phyloP scores from a whole-genome alignment of 1,140 invertebrate genomes.

The Bombus balteatus region DNA sequence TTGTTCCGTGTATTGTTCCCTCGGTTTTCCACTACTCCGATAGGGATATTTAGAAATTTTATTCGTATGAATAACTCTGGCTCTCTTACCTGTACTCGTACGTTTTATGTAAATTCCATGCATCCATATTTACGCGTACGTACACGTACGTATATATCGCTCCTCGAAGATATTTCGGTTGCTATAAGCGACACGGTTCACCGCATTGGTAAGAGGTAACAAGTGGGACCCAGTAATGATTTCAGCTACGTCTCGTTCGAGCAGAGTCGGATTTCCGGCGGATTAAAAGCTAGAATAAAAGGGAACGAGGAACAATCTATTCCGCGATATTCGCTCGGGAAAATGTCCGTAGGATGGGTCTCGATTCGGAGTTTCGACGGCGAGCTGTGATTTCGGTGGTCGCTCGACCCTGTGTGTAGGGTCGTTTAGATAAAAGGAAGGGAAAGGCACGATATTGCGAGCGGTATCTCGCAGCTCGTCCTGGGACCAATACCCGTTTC shows the following conservation, averaged over 20 bases:
- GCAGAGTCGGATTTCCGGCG: neutral
- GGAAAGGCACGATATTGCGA: slow-evolving; percentile 48
- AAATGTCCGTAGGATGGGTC: neutral
- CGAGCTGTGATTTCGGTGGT: slow-evolving; percentile 28
- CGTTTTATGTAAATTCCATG: neutral
- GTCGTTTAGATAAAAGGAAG: slow-evolving; percentile 57
- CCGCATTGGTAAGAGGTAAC: neutral
- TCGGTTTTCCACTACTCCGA: neutral
- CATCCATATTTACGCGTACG: neutral
- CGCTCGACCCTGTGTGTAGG: neutral
- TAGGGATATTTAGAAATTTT: neutral
- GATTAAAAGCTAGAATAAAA: slow-evolving; percentile 37
- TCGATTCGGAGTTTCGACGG: neutral
- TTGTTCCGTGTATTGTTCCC: neutral
- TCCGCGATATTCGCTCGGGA: slow-evolving; percentile 15
- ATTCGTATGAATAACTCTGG: neutral
- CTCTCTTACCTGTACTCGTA: neutral
- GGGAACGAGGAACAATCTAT: slow-evolving; percentile 22
- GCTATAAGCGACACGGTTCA: neutral
- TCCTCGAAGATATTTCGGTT: neutral
- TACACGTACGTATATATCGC: neutral
- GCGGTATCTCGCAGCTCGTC: slow-evolving; percentile 57
- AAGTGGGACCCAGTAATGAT: neutral
- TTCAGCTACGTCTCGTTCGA: neutral
- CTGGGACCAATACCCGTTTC: slow-evolving; percentile 65